Conservation (phyloP, 2,797 vertebrate species). For the Pseudochromis fuscus region DNA sequence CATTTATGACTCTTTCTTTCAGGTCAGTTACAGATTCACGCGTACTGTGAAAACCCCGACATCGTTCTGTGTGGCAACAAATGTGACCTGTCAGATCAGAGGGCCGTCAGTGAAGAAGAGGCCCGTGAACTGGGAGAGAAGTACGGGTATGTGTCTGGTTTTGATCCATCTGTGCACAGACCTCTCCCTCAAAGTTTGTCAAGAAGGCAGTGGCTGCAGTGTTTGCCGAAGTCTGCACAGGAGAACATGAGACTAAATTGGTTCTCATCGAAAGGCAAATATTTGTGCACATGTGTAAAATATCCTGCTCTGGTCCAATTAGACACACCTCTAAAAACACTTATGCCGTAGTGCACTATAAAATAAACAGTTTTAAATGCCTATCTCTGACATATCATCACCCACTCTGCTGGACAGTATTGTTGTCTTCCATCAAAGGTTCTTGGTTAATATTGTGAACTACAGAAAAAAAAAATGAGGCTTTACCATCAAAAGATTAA, state of each 20-base stretch:
- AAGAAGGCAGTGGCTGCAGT: slow-evolving; percentile 80
- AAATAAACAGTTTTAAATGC: slow-evolving; percentile 9
- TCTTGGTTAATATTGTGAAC: too few relatives aligned
- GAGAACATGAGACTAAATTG: slow-evolving; percentile 51
- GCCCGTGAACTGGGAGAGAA: slow-evolving; percentile 94
- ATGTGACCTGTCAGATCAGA: slow-evolving; percentile 93
- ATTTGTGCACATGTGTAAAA: slow-evolving; percentile 76
- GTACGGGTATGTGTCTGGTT: slow-evolving; percentile 88
- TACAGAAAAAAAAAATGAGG: too few relatives aligned
- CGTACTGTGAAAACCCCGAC: slow-evolving; percentile 98
- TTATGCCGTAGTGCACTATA: neutral
- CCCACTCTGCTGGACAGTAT: neutral
- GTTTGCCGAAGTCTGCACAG: slow-evolving; percentile 75
- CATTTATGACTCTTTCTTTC: slow-evolving; percentile 39
- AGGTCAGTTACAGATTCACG: slow-evolving; percentile 97
- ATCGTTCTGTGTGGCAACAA: slow-evolving; percentile 97
- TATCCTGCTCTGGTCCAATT: slow-evolving; percentile 57
- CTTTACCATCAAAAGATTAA: neutral
- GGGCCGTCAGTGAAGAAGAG: slow-evolving; percentile 90
- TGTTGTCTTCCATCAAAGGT: neutral
- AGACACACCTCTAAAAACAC: slow-evolving; percentile 64
- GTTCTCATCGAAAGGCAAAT: slow-evolving; percentile 79
- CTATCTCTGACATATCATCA: neutral
- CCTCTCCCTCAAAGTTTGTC: slow-evolving; percentile 78
- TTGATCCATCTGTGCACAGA: slow-evolving; percentile 46